Percentiles rank a stretch among this genome's conserved stretches.
Conservation (phyloP, 2,113 vertebrate species). For the Taxidea taxus region DNA sequence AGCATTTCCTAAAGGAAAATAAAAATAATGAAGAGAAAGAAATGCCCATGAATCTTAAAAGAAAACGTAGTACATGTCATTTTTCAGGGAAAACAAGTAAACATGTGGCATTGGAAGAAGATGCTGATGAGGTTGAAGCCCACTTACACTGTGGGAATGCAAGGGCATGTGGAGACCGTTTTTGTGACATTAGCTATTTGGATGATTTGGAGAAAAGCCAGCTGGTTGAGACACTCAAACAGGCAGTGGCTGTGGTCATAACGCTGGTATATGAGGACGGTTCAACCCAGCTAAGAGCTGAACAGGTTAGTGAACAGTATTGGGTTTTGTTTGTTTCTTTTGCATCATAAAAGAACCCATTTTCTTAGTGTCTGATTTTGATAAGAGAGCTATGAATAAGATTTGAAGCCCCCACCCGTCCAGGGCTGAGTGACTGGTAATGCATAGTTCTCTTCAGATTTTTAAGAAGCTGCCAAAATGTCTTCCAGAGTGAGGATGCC, state of each 20-base stretch:
- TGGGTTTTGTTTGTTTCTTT: not conserved
- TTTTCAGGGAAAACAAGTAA: constrained; percentile 56
- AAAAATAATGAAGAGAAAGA: not conserved
- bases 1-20: not conserved
- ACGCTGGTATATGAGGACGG: constrained; percentile 90
- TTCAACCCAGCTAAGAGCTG: constrained; percentile 86
- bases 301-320: constrained; percentile 83
- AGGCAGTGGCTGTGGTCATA: constrained; percentile 82
- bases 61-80: constrained; percentile 33
- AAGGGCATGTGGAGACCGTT: constrained; percentile 28
- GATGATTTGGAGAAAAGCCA: constrained; percentile 78
- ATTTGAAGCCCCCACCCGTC: not conserved
- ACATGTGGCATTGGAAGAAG: not conserved
- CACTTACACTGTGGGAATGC: constrained; percentile 49
- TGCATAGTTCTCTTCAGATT: not conserved
- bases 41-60: constrained; percentile 58
- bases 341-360: not conserved
- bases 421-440: not conserved
- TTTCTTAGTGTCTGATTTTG: not conserved
- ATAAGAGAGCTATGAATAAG: not conserved
- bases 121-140: not conserved
- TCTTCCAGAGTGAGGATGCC: not conserved
- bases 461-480: not conserved
- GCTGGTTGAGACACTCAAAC: constrained; percentile 76
- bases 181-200: constrained; percentile 83